Evolutionary conservation across 2,888 invertebrate genomes (phyloP).

Genomic region (Tuta absoluta): DNA sequence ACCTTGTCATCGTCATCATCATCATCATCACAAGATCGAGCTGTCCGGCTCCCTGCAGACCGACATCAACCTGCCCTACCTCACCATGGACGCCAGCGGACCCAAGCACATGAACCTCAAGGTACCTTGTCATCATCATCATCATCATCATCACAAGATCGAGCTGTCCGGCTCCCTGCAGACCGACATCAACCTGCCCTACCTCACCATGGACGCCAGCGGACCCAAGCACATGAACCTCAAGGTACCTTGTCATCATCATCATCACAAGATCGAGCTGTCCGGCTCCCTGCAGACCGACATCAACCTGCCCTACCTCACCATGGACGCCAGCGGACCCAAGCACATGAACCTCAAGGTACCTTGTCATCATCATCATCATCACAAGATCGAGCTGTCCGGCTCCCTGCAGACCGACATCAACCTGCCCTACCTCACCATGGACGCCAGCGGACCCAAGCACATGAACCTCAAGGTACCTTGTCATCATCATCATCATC

Average conservation of each 20-base stretch:
- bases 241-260: constrained; percentile 71
- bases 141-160: background rate
- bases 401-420: no score
- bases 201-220: constrained; percentile 96
- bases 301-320: constrained; percentile 90
- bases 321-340: constrained; percentile 97
- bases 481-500: no score
- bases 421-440: constrained; percentile 94
- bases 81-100: constrained; percentile 97
- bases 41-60: constrained; percentile 97
- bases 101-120: constrained; percentile 99
- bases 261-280: background rate
- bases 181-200: constrained; percentile 97
- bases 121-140: constrained; percentile 49
- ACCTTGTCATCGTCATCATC: background rate
- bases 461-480: constrained; percentile 94
- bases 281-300: no score
- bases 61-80: constrained; percentile 98
- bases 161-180: no score
- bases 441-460: constrained; percentile 98
- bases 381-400: no score
- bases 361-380: background rate
- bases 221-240: constrained; percentile 99
- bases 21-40: constrained; percentile 97
- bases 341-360: constrained; percentile 97